A percentile compares a stretch with the other conserved stretches of the same genome.
These are phyloP conservation scores for Phyllostomus hastatus DNA, from an alignment of 2,113 vertebrate species.

Conservation along the genomic window DNA sequence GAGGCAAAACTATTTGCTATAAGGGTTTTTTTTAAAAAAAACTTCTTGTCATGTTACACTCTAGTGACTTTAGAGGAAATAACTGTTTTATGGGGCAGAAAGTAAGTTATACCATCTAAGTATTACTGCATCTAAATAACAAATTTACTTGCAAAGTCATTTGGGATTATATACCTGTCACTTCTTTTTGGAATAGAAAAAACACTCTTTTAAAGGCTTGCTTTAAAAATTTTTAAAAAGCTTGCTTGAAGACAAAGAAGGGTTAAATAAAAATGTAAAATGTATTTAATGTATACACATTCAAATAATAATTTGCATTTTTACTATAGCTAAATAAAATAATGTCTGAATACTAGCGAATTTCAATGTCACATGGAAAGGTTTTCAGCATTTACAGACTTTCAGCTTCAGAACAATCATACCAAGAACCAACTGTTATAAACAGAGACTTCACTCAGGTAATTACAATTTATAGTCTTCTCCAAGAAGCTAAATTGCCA, in stretches of 20 bases:
- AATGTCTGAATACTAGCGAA: background rate
- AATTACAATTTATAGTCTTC: background rate
- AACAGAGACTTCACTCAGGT: background rate
- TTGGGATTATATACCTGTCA: background rate
- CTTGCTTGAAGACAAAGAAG: background rate
- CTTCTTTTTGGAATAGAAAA: background rate
- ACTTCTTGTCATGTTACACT: background rate
- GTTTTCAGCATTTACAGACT: background rate
- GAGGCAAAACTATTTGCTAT: background rate
- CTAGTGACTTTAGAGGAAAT: background rate
- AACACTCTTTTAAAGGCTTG: background rate
- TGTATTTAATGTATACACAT: background rate
- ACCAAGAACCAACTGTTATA: background rate
- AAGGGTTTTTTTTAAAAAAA: background rate
- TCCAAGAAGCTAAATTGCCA: background rate
- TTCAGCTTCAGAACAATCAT: background rate
- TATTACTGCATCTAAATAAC: background rate
- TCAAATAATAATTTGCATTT: background rate
- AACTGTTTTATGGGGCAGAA: background rate
- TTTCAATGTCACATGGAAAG: background rate
- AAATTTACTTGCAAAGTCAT: background rate
- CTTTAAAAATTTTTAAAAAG: background rate
- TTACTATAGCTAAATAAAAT: background rate
- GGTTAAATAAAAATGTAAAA: background rate
- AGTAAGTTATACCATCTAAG: background rate